These are phyloP conservation scores for Cheilosia impressa DNA, from an alignment of 2,888 invertebrate genomes.

Conservation along the genomic window DNA sequence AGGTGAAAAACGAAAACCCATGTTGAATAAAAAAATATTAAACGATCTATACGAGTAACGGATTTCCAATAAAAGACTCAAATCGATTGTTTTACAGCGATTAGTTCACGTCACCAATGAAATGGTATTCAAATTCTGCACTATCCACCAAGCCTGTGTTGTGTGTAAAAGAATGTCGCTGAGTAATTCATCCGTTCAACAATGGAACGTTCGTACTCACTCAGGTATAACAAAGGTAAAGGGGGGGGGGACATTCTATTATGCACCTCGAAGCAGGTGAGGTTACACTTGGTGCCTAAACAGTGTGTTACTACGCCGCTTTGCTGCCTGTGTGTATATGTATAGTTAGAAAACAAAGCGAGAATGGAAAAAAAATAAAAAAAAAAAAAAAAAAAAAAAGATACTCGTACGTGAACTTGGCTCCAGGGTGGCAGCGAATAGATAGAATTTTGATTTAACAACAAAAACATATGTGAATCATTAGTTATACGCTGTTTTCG, in stretches of 20 bases:
- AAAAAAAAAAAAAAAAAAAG: conserved; percentile 23
- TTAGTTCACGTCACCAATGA: conserved; percentile 63
- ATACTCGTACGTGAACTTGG: conserved; percentile 57
- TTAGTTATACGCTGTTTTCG: too few relatives aligned
- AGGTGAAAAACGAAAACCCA: conserved; percentile 4
- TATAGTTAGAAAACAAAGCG: conserved; percentile 14
- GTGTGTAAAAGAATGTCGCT: conserved; percentile 64
- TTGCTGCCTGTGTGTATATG: conserved; percentile 11
- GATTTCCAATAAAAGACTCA: conserved; percentile 54
- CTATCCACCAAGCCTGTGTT: conserved; percentile 8
- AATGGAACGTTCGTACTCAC: conserved; percentile 36
- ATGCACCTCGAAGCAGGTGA: conserved; percentile 56
- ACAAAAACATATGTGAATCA: too few relatives aligned
- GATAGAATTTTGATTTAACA: conserved; percentile 15
- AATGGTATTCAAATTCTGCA: conserved; percentile 60
- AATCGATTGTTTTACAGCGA: conserved; percentile 67
- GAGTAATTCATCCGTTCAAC: conserved; percentile 56
- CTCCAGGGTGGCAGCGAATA: conserved; percentile 7
- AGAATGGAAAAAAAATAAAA: conserved; percentile 27
- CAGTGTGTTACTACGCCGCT: conserved; percentile 17
- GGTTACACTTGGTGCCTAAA: conserved; percentile 50
- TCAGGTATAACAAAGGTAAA: conserved; percentile 58
- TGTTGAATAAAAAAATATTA: conserved; percentile 38
- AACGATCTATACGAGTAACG: neutral
- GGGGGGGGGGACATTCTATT: neutral